phyloP scores from a whole-genome alignment of 2,113 vertebrate species.

The Andinoacara biseriatus region DNA sequence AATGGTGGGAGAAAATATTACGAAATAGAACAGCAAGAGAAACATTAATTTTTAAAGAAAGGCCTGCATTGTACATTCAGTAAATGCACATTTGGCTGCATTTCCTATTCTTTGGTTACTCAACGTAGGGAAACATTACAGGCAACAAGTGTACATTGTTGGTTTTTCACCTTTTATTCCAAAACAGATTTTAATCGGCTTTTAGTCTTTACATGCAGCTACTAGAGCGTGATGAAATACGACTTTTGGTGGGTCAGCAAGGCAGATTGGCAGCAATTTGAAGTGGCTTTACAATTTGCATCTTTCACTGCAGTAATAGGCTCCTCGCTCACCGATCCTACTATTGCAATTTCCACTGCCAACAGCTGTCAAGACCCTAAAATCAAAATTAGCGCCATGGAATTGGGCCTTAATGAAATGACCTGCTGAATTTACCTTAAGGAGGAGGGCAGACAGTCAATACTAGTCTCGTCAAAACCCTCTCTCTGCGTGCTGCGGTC shows the following conservation, averaged over 20 bases:
- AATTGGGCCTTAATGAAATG: slow-evolving; percentile 77
- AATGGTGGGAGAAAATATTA: not conserved
- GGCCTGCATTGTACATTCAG: not conserved
- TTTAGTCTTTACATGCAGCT: slow-evolving; percentile 33
- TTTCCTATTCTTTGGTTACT: not conserved
- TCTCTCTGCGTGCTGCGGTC: slow-evolving; percentile 35
- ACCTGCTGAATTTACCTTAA: slow-evolving; percentile 76
- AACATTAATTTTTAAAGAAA: not conserved
- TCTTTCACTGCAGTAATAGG: slow-evolving; percentile 72
- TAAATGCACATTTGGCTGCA: not conserved
- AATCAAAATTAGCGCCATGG: slow-evolving; percentile 73
- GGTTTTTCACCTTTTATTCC: not conserved
- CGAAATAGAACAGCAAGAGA: too few relatives aligned
- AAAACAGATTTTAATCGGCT: slow-evolving; percentile 1
- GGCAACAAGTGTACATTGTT: not conserved
- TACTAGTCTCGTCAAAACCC: slow-evolving; percentile 71
- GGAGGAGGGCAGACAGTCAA: slow-evolving; percentile 62
- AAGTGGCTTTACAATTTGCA: slow-evolving; percentile 68
- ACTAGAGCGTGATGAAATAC: slow-evolving; percentile 45
- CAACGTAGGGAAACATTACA: not conserved
- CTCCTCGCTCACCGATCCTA: slow-evolving; percentile 50
- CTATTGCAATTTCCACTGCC: slow-evolving; percentile 66
- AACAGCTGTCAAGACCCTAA: slow-evolving; percentile 74
- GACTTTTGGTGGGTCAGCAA: slow-evolving; percentile 61
- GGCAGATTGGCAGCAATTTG: slow-evolving; percentile 67